Conservation (phyloP, 2,888 invertebrate species). For the Pelosia muscerda region DNA sequence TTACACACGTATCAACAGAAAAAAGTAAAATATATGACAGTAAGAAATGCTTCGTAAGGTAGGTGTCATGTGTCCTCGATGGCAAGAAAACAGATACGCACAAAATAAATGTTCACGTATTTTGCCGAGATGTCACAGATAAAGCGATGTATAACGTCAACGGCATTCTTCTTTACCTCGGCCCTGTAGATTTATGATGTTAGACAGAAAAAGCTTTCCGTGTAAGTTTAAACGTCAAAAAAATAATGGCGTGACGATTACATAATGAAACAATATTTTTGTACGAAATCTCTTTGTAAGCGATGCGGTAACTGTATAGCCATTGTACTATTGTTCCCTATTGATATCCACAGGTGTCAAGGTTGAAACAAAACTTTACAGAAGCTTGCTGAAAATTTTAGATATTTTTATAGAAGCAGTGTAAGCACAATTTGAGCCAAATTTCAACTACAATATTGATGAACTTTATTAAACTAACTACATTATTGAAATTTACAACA, state of each 20-base stretch:
- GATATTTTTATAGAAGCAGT: too few relatives aligned
- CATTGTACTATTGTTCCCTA: background rate
- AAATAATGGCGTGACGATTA: background rate
- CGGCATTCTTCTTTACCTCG: constrained; percentile 1
- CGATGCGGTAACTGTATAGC: background rate
- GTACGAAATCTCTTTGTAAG: background rate
- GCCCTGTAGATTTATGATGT: constrained; percentile 4
- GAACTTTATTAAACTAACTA: too few relatives aligned
- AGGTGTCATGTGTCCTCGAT: background rate
- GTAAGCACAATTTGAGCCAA: too few relatives aligned
- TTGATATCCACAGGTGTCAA: background rate
- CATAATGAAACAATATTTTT: background rate
- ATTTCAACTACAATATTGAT: too few relatives aligned
- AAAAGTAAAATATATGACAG: background rate
- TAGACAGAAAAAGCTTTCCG: background rate
- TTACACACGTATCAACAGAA: background rate
- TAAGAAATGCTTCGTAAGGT: background rate
- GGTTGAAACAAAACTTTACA: background rate
- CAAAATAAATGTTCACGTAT: background rate
- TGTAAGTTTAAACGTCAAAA: constrained; percentile 1
- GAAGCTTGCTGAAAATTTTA: too few relatives aligned
- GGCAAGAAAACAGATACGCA: background rate
- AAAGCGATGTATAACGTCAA: background rate
- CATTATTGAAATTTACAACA: too few relatives aligned
- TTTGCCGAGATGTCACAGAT: constrained; percentile 1